Percentiles rank a stretch among this genome's conserved stretches.
phyloP scores from a whole-genome alignment of 1,140 invertebrate genomes.

The Diachasma alloeum region DNA sequence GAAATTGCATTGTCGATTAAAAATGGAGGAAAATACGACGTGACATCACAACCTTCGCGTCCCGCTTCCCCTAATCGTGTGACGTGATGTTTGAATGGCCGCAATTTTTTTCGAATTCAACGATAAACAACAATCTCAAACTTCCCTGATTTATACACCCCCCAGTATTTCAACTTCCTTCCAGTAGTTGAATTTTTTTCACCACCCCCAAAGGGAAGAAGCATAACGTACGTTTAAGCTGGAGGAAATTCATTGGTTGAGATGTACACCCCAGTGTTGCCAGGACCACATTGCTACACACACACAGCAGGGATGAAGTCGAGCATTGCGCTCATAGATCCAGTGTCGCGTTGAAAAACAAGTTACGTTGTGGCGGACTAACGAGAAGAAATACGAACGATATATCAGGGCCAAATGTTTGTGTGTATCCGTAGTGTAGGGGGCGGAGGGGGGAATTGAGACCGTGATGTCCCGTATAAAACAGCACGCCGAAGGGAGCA shows the following conservation, averaged over 20 bases:
- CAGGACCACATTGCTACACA: too few relatives aligned
- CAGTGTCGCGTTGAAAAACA: slow-evolving; percentile 11
- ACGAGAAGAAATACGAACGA: slow-evolving; percentile 23
- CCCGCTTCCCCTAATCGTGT: too few relatives aligned
- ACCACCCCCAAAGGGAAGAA: neutral
- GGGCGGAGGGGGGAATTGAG: neutral
- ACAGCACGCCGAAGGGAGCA: neutral
- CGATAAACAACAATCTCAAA: neutral
- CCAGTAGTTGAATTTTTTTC: neutral
- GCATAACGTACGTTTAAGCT: neutral
- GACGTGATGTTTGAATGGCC: too few relatives aligned
- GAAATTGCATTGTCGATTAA: too few relatives aligned
- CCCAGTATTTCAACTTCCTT: neutral
- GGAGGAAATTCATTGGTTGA: neutral
- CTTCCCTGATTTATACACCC: neutral
- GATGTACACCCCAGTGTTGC: neutral
- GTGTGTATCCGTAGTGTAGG: neutral
- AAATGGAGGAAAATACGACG: too few relatives aligned
- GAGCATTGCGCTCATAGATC: neutral
- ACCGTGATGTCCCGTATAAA: neutral
- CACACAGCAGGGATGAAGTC: neutral
- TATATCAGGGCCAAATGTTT: slow-evolving; percentile 15
- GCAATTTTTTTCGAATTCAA: too few relatives aligned
- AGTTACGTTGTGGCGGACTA: slow-evolving; percentile 14
- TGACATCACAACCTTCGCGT: too few relatives aligned